phyloP scores from a whole-genome alignment of 2,797 vertebrate species.

The Gymnocypris eckloni region DNA sequence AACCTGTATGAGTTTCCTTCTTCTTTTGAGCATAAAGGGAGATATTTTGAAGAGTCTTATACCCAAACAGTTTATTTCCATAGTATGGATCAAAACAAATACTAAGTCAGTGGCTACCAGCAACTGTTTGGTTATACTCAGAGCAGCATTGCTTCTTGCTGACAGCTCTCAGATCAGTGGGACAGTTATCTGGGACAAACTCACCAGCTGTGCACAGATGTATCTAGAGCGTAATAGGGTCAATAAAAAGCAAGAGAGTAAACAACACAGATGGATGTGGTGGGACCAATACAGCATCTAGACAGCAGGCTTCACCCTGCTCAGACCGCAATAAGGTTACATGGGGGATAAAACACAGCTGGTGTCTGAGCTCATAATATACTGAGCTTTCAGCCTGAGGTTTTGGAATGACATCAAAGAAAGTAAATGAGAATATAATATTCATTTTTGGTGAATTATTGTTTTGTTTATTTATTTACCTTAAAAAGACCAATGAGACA shows the following conservation, averaged over 20 bases:
- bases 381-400: neutral
- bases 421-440: neutral
- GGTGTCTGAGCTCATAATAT: neutral
- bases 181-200: constrained; percentile 50
- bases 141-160: neutral
- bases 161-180: neutral
- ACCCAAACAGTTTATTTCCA: neutral
- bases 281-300: constrained; percentile 23
- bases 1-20: neutral
- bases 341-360: constrained; percentile 1
- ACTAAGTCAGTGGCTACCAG: neutral
- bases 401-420: neutral
- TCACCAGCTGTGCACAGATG: constrained; percentile 48
- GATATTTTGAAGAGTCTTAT: neutral
- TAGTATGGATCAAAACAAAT: neutral
- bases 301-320: neutral
- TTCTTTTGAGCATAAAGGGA: neutral
- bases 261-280: constrained; percentile 34
- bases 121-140: neutral
- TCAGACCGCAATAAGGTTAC: constrained; percentile 26
- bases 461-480: too few relatives aligned
- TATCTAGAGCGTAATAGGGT: constrained; percentile 32
- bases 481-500: too few relatives aligned
- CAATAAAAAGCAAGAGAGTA: constrained; percentile 16
- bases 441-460: neutral